phyloP scores from a whole-genome alignment of 1,140 invertebrate species.

The Procambarus virginalis region DNA sequence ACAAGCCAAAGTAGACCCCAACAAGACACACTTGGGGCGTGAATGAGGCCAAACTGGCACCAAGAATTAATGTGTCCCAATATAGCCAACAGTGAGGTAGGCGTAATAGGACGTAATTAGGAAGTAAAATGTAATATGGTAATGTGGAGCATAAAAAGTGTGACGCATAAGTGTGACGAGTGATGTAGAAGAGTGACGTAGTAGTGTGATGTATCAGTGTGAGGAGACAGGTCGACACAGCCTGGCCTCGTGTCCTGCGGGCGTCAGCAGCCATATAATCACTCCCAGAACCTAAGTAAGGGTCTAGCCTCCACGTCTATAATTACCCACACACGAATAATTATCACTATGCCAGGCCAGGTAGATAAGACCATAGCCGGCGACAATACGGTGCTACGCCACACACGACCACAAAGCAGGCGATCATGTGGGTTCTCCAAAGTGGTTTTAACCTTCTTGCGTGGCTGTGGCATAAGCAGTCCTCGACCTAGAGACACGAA shows the following conservation, averaged over 20 bases:
- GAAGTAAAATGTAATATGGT: too few relatives aligned
- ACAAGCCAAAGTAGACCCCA: not conserved
- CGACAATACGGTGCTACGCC: constrained; percentile 26
- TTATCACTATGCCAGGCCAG: constrained; percentile 63
- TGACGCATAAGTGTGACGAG: too few relatives aligned
- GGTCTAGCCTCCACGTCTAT: constrained; percentile 60
- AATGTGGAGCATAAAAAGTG: too few relatives aligned
- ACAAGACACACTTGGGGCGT: not conserved
- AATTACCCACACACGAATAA: constrained; percentile 67
- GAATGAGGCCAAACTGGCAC: not conserved
- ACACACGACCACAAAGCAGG: not conserved
- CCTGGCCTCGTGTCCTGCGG: constrained; percentile 19
- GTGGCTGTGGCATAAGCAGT: not conserved
- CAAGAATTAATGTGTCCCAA: too few relatives aligned
- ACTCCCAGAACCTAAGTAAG: constrained; percentile 57
- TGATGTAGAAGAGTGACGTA: too few relatives aligned
- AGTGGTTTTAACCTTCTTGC: not conserved
- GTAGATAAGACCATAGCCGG: constrained; percentile 46
- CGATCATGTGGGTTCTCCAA: not conserved
- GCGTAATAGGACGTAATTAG: not conserved
- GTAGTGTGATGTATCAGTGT: not conserved
- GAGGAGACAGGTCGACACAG: not conserved
- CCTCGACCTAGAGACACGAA: constrained; percentile 10
- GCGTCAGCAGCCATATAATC: constrained; percentile 54
- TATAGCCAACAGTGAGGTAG: too few relatives aligned